Base-by-base conservation (phyloP, 2,113 vertebrate species). In the Mastomys coucha region DNA sequence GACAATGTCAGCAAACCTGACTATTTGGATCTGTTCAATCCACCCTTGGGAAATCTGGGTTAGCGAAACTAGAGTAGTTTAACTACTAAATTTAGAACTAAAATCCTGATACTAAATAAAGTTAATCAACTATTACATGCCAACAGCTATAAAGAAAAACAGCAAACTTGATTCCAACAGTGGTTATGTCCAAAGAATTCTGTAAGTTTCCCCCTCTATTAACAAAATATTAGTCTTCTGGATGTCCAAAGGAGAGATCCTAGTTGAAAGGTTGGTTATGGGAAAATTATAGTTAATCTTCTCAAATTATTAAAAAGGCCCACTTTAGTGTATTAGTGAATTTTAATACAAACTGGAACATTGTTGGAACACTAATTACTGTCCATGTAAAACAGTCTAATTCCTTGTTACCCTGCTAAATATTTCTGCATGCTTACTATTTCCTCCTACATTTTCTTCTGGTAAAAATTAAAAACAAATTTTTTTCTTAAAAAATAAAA, bases 91-190 rank as follows among this genome's bases (percentile, higher is more conserved):
- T 87, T 96, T 93, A 93, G 76, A 96, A 73, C 33, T 91, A 82
- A 95, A 96, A 81, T 39, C 69, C 88, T 80, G 93, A 91, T 65
- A 91, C 33, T 88, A 94, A 86, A 87, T 93, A n/a, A 95, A 69
- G 33, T 67, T 65, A 95, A 96, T 76, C 87, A 95, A 89, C 72
- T 91, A 95, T 53, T 96, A 58, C 60, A 96, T 78, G 42, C 42
- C n/a, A 92, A n/a, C 39, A 92, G 42, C 85, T 95, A 97, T 8
- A 6, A 97, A 97, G 89, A 56, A 95, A 97, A 97, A 24, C 53
- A 96, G 84, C 85, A 94, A 97, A 93, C 63, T 58, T 87, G n/a
- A 96, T 93, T 93, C n/a, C 81, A 96, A 93, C 86, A 97, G 22
- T 39, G 20, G 53, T 75, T 88, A 89, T 80, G 92, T 92, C 65